Conservation (phyloP, 2,797 vertebrate species). For the Jordanella pulchra region DNA sequence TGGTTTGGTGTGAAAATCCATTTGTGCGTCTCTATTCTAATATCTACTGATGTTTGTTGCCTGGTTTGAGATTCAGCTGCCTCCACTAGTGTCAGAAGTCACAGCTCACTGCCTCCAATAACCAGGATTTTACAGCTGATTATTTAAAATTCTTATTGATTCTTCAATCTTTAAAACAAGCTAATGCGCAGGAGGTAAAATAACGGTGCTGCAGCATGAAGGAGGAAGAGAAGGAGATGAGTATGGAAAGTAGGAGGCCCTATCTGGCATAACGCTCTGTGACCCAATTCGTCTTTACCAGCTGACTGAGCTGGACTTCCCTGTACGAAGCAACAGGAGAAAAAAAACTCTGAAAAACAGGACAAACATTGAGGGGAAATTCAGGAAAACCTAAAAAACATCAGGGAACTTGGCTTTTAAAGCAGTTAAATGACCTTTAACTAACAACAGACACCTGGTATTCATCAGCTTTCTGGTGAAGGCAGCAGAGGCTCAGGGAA, state of each 20-base stretch:
- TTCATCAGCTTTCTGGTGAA: constrained; percentile 9
- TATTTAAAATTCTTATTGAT: constrained; percentile 1
- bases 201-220: constrained; percentile 13
- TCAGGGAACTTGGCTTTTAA: not conserved
- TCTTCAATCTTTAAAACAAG: constrained; percentile 13
- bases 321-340: not conserved
- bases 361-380: not conserved
- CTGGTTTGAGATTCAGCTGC: not conserved
- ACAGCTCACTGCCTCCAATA: not conserved
- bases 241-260: constrained; percentile 61
- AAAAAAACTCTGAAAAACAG: constrained; percentile 5
- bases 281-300: constrained; percentile 74
- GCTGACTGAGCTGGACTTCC: constrained; percentile 61
- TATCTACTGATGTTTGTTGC: not conserved
- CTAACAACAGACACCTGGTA: not conserved
- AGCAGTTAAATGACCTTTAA: not conserved
- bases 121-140: not conserved
- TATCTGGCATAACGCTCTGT: constrained; percentile 59
- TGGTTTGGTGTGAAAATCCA: not conserved
- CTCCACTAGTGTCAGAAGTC: not conserved
- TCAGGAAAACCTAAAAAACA: not conserved
- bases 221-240: constrained; percentile 14
- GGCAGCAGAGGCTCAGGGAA: constrained; percentile 10
- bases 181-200: constrained; percentile 14
- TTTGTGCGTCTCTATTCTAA: not conserved